A percentile compares a stretch with the other conserved stretches of the same genome.
Conservation (phyloP, 2,888 invertebrate species). For the Anarsia innoxiella region DNA sequence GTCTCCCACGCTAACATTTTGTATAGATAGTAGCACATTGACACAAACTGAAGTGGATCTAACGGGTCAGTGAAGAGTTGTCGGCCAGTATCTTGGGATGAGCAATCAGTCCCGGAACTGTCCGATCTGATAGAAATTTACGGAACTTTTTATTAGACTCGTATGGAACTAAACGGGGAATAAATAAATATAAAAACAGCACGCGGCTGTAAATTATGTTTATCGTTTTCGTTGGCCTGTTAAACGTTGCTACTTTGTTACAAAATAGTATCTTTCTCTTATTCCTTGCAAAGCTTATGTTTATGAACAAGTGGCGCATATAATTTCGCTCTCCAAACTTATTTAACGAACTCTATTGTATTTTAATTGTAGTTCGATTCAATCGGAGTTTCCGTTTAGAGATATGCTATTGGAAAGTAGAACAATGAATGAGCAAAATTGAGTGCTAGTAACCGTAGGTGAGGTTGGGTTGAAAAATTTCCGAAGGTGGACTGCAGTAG, state of each 20-base stretch:
- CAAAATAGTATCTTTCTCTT: constrained; percentile 25
- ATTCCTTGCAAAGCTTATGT: constrained; percentile 13
- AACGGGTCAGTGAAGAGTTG: constrained; percentile 2
- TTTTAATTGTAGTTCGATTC: constrained; percentile 30
- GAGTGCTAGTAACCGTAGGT: constrained; percentile 14
- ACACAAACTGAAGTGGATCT: neutral
- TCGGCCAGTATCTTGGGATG: constrained; percentile 39
- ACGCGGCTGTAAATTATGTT: constrained; percentile 58
- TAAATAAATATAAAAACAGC: constrained; percentile 63
- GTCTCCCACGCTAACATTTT: neutral
- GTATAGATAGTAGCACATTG: neutral
- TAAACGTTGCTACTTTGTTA: constrained; percentile 37
- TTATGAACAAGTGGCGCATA: constrained; percentile 10
- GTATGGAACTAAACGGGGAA: constrained; percentile 49
- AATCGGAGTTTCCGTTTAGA: constrained; percentile 12
- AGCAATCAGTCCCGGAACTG: constrained; percentile 67
- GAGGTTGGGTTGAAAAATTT: constrained; percentile 10
- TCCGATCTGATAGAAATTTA: constrained; percentile 59
- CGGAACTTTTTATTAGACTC: constrained; percentile 59
- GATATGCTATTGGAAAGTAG: constrained; percentile 32
- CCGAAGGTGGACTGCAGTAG: constrained; percentile 22
- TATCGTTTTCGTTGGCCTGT: constrained; percentile 49
- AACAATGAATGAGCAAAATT: constrained; percentile 34
- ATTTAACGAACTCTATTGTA: constrained; percentile 34
- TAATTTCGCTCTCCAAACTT: constrained; percentile 9